phyloP scores from a whole-genome alignment of 2,797 vertebrate genomes.

The Hyperoplus immaculatus region DNA sequence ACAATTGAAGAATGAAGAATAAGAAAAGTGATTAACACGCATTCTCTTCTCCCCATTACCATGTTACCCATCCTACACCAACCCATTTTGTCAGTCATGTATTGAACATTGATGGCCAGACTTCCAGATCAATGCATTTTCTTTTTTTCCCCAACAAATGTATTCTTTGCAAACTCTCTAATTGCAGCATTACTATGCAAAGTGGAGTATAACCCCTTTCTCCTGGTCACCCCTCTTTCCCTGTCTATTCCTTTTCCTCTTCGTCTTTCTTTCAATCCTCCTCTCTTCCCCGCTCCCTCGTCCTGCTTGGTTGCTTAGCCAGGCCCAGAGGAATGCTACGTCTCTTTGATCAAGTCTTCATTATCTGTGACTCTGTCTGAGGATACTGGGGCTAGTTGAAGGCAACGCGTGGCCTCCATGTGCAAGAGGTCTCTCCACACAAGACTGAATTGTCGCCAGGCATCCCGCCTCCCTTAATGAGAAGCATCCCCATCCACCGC shows the following conservation, averaged over 20 bases:
- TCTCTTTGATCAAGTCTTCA: conserved; percentile 83
- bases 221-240: conserved; percentile 18
- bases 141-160: conserved; percentile 45
- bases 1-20: not conserved
- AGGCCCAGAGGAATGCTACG: conserved; percentile 72
- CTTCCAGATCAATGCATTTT: conserved; percentile 46
- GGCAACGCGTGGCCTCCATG: conserved; percentile 66
- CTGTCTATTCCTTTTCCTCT: conserved; percentile 24
- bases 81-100: conserved; percentile 40
- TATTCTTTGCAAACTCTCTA: conserved; percentile 55
- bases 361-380: conserved; percentile 73
- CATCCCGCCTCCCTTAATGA: conserved; percentile 83
- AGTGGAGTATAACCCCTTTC: conserved; percentile 41
- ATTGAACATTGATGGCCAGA: conserved; percentile 20
- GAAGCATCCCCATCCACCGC: conserved; percentile 74
- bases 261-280: conserved; percentile 48
- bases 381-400: conserved; percentile 57
- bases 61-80: conserved; percentile 13
- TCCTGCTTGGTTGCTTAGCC: conserved; percentile 71
- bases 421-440: conserved; percentile 74
- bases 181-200: conserved; percentile 62
- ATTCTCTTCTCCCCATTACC: not conserved
- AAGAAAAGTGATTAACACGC: conserved; percentile 2
- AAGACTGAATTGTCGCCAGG: conserved; percentile 78
- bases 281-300: conserved; percentile 31